Evolutionary conservation across 2,888 invertebrate species (phyloP).

Genomic region (Amiota communis): DNA sequence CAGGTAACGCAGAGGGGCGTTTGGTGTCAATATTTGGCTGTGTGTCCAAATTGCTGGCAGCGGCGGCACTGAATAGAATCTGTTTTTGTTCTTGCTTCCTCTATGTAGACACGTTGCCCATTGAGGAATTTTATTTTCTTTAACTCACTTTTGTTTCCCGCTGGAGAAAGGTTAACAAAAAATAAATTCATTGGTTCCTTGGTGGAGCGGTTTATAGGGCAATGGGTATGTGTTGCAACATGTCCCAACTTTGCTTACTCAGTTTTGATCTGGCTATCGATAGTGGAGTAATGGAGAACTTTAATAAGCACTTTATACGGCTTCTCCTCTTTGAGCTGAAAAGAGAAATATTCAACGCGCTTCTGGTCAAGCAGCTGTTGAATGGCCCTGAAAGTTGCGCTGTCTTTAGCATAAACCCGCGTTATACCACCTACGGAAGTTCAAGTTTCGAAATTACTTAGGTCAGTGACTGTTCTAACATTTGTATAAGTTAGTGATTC

Average conservation of each 20-base stretch:
- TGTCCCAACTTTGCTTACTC: not conserved
- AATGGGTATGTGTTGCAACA: not conserved
- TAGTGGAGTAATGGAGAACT: not conserved
- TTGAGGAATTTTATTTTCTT: not conserved
- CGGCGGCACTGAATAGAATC: slow-evolving; percentile 12
- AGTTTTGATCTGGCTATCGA: not conserved
- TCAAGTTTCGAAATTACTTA: not conserved
- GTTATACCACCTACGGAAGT: not conserved
- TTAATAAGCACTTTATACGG: slow-evolving; percentile 9
- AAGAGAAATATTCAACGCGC: slow-evolving; percentile 2
- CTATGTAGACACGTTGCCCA: slow-evolving; percentile 9
- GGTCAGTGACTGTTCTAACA: not conserved
- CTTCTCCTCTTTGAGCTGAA: slow-evolving; percentile 14
- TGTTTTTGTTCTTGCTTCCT: not conserved
- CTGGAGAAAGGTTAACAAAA: slow-evolving; percentile 5
- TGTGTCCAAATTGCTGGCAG: slow-evolving; percentile 26
- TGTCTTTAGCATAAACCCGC: slow-evolving; percentile 14
- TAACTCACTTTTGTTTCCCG: slow-evolving; percentile 8
- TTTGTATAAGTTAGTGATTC: not conserved
- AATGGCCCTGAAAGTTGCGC: not conserved
- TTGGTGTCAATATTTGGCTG: slow-evolving; percentile 9
- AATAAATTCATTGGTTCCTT: slow-evolving; percentile 18
- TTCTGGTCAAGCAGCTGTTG: not conserved
- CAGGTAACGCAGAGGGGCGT: not conserved
- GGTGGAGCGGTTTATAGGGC: not conserved